Percentiles rank a stretch among this genome's conserved stretches.
phyloP scores from a whole-genome alignment of 2,113 vertebrate genomes.

The Petroica traversi region DNA sequence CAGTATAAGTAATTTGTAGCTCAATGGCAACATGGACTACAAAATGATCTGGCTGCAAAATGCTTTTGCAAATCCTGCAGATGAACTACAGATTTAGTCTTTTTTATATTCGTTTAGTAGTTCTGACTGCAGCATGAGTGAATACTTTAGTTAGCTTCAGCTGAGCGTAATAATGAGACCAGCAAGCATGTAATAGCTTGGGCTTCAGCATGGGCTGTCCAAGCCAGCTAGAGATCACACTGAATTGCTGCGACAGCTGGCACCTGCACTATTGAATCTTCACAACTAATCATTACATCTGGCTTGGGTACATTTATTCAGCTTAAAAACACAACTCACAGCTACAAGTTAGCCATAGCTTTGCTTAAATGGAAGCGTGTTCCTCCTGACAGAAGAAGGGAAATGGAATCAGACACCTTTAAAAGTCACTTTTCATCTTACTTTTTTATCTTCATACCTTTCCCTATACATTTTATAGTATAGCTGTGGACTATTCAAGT shows the following conservation, averaged over 20 bases:
- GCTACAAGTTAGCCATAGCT: background rate
- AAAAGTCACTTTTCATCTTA: background rate
- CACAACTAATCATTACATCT: background rate
- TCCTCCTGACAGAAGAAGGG: background rate
- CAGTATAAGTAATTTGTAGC: background rate
- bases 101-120: background rate
- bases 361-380: background rate
- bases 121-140: background rate
- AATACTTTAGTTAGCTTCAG: background rate
- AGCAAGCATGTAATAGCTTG: background rate
- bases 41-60: background rate
- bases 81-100: background rate
- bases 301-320: background rate
- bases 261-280: background rate
- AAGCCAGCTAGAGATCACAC: background rate
- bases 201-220: background rate
- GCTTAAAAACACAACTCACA: background rate
- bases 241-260: background rate
- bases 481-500: background rate
- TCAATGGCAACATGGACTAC: background rate
- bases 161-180: background rate
- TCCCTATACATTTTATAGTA: background rate
- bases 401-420: background rate
- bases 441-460: background rate
- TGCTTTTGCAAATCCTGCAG: background rate